phyloP scores from a whole-genome alignment of 1,140 invertebrate species.

The Drosophila bocqueti region DNA sequence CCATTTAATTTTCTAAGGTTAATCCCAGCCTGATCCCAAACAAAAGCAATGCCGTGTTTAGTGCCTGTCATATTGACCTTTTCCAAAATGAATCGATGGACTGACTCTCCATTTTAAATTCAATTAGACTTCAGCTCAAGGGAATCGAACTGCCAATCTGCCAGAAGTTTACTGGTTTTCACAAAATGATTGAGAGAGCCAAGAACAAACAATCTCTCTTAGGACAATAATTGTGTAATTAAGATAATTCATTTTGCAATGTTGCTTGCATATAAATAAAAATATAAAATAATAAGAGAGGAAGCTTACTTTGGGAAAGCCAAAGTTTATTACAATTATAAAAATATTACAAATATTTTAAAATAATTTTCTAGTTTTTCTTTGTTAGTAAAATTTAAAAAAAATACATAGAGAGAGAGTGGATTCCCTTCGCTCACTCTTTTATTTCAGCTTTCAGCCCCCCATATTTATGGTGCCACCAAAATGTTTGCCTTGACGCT shows the following conservation, averaged over 20 bases:
- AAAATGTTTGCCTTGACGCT: constrained; percentile 73
- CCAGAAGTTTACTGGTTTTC: constrained; percentile 3
- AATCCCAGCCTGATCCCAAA: neutral
- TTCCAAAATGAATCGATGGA: neutral
- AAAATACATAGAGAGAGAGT: neutral
- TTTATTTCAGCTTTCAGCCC: neutral
- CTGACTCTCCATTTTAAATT: constrained; percentile 14
- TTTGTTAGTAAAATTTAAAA: neutral
- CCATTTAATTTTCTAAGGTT: neutral
- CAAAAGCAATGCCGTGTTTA: neutral
- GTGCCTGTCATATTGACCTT: neutral
- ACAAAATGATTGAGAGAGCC: constrained; percentile 1
- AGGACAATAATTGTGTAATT: neutral
- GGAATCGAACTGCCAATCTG: constrained; percentile 7
- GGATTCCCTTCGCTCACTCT: neutral
- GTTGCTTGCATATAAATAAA: neutral
- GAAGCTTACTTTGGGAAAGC: neutral
- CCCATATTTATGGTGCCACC: constrained; percentile 30
- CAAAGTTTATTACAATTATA: neutral
- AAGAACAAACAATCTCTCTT: neutral
- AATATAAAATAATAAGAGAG: neutral
- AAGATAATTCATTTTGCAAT: neutral
- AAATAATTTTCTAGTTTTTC: neutral
- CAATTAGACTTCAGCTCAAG: constrained; percentile 10
- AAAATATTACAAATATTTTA: neutral